These are phyloP conservation scores for Phalangium opilio DNA, from an alignment of 2,888 invertebrate genomes.

Conservation along the genomic window DNA sequence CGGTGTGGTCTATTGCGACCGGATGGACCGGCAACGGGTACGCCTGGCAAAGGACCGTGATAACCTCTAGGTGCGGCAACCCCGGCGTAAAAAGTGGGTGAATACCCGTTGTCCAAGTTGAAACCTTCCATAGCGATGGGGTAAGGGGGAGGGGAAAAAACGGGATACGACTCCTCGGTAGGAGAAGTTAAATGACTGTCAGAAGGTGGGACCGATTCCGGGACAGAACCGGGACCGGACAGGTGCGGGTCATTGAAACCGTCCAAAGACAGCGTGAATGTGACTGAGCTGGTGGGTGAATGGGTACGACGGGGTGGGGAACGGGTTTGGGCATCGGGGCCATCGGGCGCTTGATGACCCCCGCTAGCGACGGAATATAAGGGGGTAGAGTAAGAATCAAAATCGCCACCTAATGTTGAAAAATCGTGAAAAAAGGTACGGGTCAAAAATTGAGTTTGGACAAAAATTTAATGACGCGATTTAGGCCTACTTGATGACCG, in stretches of 20 bases:
- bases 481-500: neutral
- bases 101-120: too few relatives aligned
- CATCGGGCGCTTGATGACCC: slow-evolving; percentile 16
- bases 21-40: too few relatives aligned
- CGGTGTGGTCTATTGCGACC: neutral
- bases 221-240: slow-evolving; percentile 33
- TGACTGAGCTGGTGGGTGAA: slow-evolving; percentile 43
- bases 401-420: slow-evolving; percentile 14
- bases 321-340: neutral
- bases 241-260: slow-evolving; percentile 69
- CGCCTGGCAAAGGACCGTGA: too few relatives aligned
- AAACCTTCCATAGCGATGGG: slow-evolving; percentile 26
- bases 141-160: slow-evolving; percentile 66
- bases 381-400: slow-evolving; percentile 22
- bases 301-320: slow-evolving; percentile 4
- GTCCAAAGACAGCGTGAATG: slow-evolving; percentile 67
- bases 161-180: slow-evolving; percentile 54
- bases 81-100: too few relatives aligned
- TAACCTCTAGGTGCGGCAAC: too few relatives aligned
- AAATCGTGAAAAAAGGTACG: slow-evolving; percentile 4
- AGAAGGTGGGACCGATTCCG: slow-evolving; percentile 8
- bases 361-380: slow-evolving; percentile 20
- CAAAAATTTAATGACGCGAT: slow-evolving; percentile 6
- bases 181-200: slow-evolving; percentile 38
- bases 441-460: neutral